Evolutionary conservation across 2,797 vertebrate species (phyloP), one percentile per base, ranked within the genome.

Genomic region (Hipposideros larvatus): DNA sequence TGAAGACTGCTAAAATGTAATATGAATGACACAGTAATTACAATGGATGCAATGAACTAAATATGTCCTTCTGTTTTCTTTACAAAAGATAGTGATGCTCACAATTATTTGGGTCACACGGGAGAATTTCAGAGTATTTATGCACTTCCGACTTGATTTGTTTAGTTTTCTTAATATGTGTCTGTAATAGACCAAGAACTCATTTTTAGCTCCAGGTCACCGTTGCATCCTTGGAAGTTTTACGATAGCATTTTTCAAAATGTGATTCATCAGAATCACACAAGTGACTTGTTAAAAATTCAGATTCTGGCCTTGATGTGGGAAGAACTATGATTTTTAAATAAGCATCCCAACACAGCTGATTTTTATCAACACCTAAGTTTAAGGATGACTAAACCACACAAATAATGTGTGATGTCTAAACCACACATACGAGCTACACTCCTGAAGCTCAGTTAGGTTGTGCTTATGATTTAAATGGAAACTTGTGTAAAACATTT

Each of bases 291-390:
- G 48, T 71, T 84, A 43, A 89, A 96, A 92, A 90, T 74, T 92
- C 79, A 91, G 79, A 93, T 96, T 96, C 77, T 87, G 37, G 65
- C 7, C 31, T 68, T 89, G 28, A 61, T 2, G 2, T 71, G 7
- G 85, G 66, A 95, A 68, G 21, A 87, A 77, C 21, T 85, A 22
- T 74, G 37, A 75, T 80, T 91, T 94, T 96, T 93, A 93, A 91
- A 59, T 71, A 86, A 97, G 91, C 55, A 84, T 34, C 21, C 22
- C 65, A 82, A 70, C 10, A 10, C 37, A 79, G 63, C 13, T 92
- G 46, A 87, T 82, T 83, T 95, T 70, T 86, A 63, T 97, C 37
- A 90, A 84, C 34, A 73, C 57, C 41, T 86, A 63, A 91, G 31
- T 11, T 83, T 94, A 88, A 79, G 37, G 82, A 89, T 61, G 84